Conservation (phyloP, 1,140 invertebrate species). For the Drosophila yakuba region DNA sequence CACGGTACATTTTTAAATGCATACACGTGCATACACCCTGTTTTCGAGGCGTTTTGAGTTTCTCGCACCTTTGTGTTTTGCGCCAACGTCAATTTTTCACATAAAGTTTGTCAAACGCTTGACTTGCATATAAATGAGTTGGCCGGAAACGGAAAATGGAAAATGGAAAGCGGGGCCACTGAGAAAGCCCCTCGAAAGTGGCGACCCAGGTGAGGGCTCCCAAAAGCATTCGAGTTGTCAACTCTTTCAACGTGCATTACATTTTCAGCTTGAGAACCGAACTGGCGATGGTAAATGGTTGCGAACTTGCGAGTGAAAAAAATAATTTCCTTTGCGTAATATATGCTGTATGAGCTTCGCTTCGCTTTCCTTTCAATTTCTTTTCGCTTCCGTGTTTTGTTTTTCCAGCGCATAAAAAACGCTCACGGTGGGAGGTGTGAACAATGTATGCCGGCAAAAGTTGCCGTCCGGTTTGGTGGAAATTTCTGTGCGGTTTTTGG, state of each 20-base stretch:
- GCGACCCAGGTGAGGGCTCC: conserved; percentile 16
- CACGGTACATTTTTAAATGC: conserved; percentile 77
- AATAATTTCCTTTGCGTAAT: conserved; percentile 81
- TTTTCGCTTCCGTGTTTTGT: conserved; percentile 32
- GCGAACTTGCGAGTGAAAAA: conserved; percentile 41
- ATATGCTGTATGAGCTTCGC: conserved; percentile 48
- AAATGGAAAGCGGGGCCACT: conserved; percentile 24
- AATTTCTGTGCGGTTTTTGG: conserved; percentile 18
- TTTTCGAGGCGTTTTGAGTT: neutral
- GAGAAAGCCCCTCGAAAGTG: conserved; percentile 8
- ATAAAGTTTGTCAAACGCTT: conserved; percentile 81
- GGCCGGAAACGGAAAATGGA: conserved; percentile 46
- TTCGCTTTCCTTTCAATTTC: conserved; percentile 44
- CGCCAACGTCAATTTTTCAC: conserved; percentile 78
- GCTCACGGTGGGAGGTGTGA: conserved; percentile 16
- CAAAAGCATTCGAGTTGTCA: conserved; percentile 71
- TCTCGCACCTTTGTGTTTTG: conserved; percentile 47
- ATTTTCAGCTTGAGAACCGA: conserved; percentile 55
- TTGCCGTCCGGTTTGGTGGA: conserved; percentile 14
- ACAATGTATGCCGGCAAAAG: conserved; percentile 4
- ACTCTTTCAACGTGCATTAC: conserved; percentile 82
- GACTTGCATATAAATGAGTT: conserved; percentile 83
- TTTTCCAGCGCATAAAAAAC: conserved; percentile 1
- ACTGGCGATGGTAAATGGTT: conserved; percentile 29
- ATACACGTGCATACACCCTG: conserved; percentile 64